Conservation (phyloP, 1,140 invertebrate genomes). For the Zelostemma sp. region DNA sequence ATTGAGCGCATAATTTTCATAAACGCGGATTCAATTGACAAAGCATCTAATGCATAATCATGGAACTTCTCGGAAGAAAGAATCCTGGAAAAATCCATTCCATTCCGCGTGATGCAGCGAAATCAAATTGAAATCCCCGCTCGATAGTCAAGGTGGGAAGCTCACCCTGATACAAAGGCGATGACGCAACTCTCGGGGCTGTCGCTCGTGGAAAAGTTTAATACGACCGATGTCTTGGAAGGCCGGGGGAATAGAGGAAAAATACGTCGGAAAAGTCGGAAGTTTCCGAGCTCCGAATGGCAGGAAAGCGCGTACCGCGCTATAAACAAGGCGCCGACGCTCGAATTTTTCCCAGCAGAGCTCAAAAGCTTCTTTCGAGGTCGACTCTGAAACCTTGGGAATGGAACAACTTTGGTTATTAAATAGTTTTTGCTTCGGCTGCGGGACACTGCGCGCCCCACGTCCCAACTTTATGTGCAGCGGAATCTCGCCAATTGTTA, state of each 20-base stretch:
- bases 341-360: conserved; percentile 40
- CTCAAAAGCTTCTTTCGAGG: conserved; percentile 29
- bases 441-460: no score
- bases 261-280: conserved; percentile 1
- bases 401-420: conserved; percentile 63
- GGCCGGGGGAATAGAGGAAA: conserved; percentile 6
- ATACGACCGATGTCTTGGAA: conserved; percentile 23
- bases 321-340: conserved; percentile 44
- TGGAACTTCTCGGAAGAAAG: no score
- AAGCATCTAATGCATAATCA: no score
- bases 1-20: no score
- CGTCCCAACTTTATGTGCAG: conserved; percentile 5
- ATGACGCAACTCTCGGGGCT: conserved; percentile 9
- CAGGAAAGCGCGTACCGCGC: conserved; percentile 25
- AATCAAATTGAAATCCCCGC: conserved; percentile 1
- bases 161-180: not conserved
- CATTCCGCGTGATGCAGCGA: no score
- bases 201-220: conserved; percentile 30
- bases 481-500: conserved; percentile 37
- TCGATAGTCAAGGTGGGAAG: not conserved
- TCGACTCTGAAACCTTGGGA: conserved; percentile 28
- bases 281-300: conserved; percentile 15
- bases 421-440: conserved; percentile 50
- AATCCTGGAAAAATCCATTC: no score
- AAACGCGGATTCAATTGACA: no score